Percentiles rank a stretch among this genome's conserved stretches.
Evolutionary conservation across 2,113 vertebrate species (phyloP).

Genomic region (Sylvilagus bachmani): DNA sequence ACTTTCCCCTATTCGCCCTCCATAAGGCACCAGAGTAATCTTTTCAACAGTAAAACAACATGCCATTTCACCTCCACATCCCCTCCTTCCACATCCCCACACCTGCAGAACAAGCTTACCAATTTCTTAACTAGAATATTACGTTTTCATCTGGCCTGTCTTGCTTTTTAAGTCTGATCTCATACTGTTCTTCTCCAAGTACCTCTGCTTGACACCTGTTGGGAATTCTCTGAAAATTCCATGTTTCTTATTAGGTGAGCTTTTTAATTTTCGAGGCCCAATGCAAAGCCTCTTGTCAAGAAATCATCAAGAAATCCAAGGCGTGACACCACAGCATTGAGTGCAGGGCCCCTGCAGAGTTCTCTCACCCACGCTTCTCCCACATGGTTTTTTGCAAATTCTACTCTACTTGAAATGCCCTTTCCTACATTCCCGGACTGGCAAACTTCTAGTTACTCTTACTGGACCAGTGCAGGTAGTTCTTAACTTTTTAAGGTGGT

Average conservation of each 20-base stretch:
- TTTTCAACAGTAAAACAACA: neutral
- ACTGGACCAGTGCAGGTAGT: neutral
- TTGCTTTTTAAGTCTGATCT: neutral
- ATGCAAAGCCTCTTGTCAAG: neutral
- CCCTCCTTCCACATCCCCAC: neutral
- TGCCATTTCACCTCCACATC: neutral
- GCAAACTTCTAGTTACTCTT: neutral
- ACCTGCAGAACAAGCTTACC: neutral
- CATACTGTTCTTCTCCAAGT: neutral
- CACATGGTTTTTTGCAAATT: neutral
- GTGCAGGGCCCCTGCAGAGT: neutral
- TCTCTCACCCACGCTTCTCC: rapidly evolving
- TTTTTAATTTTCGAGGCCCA: neutral
- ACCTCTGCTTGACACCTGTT: neutral
- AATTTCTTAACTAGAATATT: neutral
- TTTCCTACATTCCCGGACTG: neutral
- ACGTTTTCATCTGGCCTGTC: neutral
- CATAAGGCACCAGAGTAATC: neutral
- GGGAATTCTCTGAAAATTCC: neutral
- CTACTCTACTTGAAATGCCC: neutral
- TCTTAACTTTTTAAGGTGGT: neutral
- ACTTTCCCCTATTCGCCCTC: neutral
- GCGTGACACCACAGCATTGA: neutral
- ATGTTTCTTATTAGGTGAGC: neutral
- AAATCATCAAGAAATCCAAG: neutral